Conservation (phyloP, 2,113 vertebrate species). For the Pseudorasbora parva region DNA sequence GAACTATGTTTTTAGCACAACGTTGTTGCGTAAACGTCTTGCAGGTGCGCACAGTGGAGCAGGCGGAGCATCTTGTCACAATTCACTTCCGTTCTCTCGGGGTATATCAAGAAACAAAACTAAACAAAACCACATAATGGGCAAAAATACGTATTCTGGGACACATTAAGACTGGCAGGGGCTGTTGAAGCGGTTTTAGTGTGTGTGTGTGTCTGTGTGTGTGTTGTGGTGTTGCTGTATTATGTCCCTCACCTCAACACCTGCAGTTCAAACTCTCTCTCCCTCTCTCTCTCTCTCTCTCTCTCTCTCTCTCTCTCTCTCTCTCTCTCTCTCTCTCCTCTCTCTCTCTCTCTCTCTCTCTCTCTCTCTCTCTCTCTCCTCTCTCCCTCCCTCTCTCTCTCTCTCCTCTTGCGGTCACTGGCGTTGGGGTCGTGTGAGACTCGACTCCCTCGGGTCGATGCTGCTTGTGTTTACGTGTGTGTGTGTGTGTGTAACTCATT, state of each 20-base stretch:
- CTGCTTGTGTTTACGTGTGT: slow-evolving; percentile 6
- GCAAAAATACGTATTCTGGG: too few relatives aligned
- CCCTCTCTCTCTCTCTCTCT: not conserved
- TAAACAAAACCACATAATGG: too few relatives aligned
- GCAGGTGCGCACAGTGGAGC: too few relatives aligned
- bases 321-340: not conserved
- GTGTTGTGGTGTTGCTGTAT: not conserved
- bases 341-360: too few relatives aligned
- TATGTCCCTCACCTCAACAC: not conserved
- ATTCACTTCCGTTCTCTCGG: too few relatives aligned
- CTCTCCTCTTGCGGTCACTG: not conserved
- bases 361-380: not conserved
- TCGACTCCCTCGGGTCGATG: slow-evolving; percentile 6
- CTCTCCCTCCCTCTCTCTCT: not conserved
- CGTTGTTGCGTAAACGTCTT: too few relatives aligned
- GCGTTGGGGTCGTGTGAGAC: not conserved
- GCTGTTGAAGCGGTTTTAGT: not conserved
- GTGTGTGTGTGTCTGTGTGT: not conserved
- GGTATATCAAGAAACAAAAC: too few relatives aligned
- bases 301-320: too few relatives aligned
- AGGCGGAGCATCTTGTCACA: too few relatives aligned
- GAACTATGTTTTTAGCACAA: too few relatives aligned
- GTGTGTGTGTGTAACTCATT: not conserved
- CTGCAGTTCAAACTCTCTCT: not conserved
- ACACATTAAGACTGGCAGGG: not conserved